Evolutionary conservation across 1,140 invertebrate species (phyloP), one percentile per base, ranked within the genome.

Genomic region (Leguminivora glycinivorella): DNA sequence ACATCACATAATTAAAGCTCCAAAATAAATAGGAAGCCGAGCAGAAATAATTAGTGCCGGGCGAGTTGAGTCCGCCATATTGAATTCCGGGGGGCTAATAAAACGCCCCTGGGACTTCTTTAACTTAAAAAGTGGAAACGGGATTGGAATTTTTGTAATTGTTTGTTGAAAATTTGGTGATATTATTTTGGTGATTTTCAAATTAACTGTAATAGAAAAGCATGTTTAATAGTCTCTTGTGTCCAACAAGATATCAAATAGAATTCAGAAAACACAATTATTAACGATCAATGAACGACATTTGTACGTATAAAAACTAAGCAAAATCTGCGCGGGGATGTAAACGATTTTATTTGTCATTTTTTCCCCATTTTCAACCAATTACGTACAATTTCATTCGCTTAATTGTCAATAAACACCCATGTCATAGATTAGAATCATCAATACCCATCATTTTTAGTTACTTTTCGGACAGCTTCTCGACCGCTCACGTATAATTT

Each of bases 21-120:
- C 29, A 31, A 63, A 63, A 63, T 34, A 63, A 63, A 63, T 63
- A 63, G 17, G 25, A 63, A 29, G 58, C 17, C 4, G 5, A 63
- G 29, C 25, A 29, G 58, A 63, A 63, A 29, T 63, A 63, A 63
- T 63, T 63, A 63, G 26, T 26, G 56, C 24, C 56, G 58, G 26
- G 14, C n/a, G 22, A 60, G 56, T 60, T 25, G 56, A 17, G 25
- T n/a, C 58, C n/a, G 58, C 58, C 58, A 63, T 63, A 63, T 63
- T 63, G 58, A 63, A 63, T 63, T 63, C 29, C 58, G 4, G 2
- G 26, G 58, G 58, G 12, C 56, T 63, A 63, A 63, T 63, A 63
- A 63, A 63, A 63, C 58, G 25, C 4, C 29, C n/a, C n/a, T 1
- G n/a, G 24, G 26, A 63, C 24, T 17, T 29, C 58, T 7, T 34